Evolutionary conservation across 2,113 vertebrate genomes (phyloP).

Genomic region (Neoarius graeffei): DNA sequence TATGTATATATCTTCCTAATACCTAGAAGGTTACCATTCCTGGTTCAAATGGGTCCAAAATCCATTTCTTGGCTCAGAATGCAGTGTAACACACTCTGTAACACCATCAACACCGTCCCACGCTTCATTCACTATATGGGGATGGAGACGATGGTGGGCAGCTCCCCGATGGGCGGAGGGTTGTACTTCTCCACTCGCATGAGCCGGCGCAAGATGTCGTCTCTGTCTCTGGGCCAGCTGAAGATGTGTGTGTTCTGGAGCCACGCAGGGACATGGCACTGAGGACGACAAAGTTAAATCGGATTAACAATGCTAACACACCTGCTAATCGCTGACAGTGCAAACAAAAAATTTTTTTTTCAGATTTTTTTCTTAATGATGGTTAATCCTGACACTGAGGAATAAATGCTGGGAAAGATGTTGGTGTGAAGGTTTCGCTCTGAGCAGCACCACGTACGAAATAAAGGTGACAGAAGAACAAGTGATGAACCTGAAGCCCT

Average conservation of each 20-base stretch:
- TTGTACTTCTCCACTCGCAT: constrained; percentile 82
- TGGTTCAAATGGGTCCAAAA: background rate
- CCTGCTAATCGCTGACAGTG: background rate
- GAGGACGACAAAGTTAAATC: constrained; percentile 1
- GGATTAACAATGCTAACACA: background rate
- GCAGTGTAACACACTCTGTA: background rate
- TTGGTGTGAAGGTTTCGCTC: background rate
- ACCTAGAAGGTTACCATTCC: background rate
- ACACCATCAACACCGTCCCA: background rate
- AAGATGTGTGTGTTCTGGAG: constrained; percentile 79
- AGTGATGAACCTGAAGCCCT: background rate
- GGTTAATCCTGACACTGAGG: background rate
- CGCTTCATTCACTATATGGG: constrained; percentile 58
- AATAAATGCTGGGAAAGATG: background rate
- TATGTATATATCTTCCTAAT: background rate
- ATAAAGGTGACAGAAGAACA: background rate
- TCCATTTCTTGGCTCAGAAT: background rate
- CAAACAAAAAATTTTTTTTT: background rate
- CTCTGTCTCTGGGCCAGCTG: constrained; percentile 73
- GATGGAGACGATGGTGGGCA: constrained; percentile 79
- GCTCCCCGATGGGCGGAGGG: constrained; percentile 74
- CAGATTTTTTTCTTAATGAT: background rate
- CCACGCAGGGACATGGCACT: constrained; percentile 78
- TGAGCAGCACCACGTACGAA: too few species aligned
- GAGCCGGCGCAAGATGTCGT: constrained; percentile 76